A percentile compares a stretch with the other conserved stretches of the same genome.
Conservation (phyloP, 2,888 invertebrate species). For the Cloeon dipterum region DNA sequence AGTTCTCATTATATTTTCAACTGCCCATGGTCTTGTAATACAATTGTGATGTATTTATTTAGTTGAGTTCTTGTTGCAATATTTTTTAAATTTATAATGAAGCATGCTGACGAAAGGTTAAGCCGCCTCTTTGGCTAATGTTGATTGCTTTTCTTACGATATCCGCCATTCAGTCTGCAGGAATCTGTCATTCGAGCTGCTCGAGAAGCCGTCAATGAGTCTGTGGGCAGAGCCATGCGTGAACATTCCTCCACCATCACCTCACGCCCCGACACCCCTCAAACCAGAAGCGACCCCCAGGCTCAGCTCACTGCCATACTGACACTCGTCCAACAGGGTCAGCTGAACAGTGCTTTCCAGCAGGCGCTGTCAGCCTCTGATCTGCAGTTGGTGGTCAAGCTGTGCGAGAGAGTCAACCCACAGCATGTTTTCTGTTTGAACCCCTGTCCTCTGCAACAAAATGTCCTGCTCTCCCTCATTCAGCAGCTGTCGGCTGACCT, state of each 20-base stretch:
- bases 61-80: too few relatives aligned
- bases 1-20: too few relatives aligned
- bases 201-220: neutral
- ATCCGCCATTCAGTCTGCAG: constrained; percentile 26
- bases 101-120: too few relatives aligned
- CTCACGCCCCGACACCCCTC: neutral
- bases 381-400: constrained; percentile 60
- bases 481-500: constrained; percentile 86
- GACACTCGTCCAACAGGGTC: constrained; percentile 40
- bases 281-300: constrained; percentile 24
- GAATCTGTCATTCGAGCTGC: constrained; percentile 16
- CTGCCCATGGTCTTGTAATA: too few relatives aligned
- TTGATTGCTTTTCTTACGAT: too few relatives aligned
- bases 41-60: too few relatives aligned
- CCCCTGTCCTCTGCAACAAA: constrained; percentile 57
- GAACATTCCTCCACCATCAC: constrained; percentile 8
- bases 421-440: constrained; percentile 43
- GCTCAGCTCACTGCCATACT: constrained; percentile 43
- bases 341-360: constrained; percentile 72
- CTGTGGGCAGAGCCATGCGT: constrained; percentile 8
- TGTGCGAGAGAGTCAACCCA: constrained; percentile 67
- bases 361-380: constrained; percentile 76
- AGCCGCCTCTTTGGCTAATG: too few relatives aligned
- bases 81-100: too few relatives aligned
- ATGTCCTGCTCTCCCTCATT: constrained; percentile 74